Evolutionary conservation across 2,888 invertebrate genomes (phyloP).

Genomic region (Dascillus cervinus): DNA sequence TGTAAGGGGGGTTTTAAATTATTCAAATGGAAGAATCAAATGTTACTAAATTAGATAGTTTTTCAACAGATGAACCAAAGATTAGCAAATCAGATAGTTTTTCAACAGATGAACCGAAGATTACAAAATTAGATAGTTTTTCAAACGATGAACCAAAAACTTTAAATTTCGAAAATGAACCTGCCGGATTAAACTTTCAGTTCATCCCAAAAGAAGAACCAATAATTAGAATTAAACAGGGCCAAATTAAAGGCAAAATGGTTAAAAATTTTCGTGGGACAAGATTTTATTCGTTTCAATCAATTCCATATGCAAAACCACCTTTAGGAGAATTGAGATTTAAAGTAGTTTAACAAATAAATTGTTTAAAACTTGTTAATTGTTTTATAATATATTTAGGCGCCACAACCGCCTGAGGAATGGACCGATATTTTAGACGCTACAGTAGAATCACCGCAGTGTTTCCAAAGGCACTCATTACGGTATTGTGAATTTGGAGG

Average conservation of each 20-base stretch:
- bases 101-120: too few species aligned
- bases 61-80: too few species aligned
- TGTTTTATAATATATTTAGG: constrained; percentile 23
- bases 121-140: too few species aligned
- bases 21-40: too few species aligned
- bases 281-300: constrained; percentile 16
- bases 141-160: too few species aligned
- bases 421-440: constrained; percentile 36
- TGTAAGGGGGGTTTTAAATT: too few species aligned
- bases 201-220: too few species aligned
- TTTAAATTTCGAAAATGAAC: too few species aligned
- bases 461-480: constrained; percentile 34
- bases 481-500: constrained; percentile 38
- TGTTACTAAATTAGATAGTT: too few species aligned
- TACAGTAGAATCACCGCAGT: constrained; percentile 30
- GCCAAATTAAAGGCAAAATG: constrained; percentile 7
- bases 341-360: constrained; percentile 11
- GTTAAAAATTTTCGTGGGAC: constrained; percentile 8
- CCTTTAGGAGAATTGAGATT: constrained; percentile 17
- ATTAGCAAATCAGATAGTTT: too few species aligned
- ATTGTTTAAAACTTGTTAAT: constrained; percentile 1
- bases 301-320: constrained; percentile 19
- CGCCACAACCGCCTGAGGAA: constrained; percentile 32
- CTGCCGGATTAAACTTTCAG: too few species aligned
- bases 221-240: background rate